Conservation (phyloP, 2,888 invertebrate species). For the Eugnorisma glareosa region DNA sequence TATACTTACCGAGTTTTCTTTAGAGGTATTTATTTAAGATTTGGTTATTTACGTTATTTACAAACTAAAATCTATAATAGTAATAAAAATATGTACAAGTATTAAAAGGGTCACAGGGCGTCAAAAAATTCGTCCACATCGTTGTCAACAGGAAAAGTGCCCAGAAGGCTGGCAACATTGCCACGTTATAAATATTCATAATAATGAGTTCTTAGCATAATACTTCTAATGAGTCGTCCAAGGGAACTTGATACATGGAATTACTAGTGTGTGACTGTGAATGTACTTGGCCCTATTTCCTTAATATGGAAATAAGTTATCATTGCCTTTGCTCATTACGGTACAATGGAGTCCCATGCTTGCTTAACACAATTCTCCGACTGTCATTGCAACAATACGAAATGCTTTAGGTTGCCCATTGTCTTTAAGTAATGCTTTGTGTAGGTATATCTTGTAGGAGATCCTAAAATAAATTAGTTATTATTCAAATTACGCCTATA, state of each 20-base stretch:
- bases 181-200: no score
- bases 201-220: not conserved
- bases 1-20: no score
- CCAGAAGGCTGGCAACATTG: no score
- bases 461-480: no score
- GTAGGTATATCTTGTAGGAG: not conserved
- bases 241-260: not conserved
- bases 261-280: not conserved
- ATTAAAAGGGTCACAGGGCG: no score
- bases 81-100: no score
- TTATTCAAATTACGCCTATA: no score
- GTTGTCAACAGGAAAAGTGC: no score
- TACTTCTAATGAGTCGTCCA: constrained; percentile 11
- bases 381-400: not conserved
- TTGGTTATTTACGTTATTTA: no score
- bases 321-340: not conserved
- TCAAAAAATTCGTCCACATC: no score
- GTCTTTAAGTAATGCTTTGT: not conserved
- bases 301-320: constrained; percentile 4
- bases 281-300: constrained; percentile 14
- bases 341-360: not conserved
- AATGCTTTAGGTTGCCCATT: not conserved
- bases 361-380: not conserved
- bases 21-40: no score
- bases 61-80: no score